A percentile compares a stretch with the other conserved stretches of the same genome.
Evolutionary conservation across 2,888 invertebrate genomes (phyloP).

Genomic region (Watsonalla cultraria): DNA sequence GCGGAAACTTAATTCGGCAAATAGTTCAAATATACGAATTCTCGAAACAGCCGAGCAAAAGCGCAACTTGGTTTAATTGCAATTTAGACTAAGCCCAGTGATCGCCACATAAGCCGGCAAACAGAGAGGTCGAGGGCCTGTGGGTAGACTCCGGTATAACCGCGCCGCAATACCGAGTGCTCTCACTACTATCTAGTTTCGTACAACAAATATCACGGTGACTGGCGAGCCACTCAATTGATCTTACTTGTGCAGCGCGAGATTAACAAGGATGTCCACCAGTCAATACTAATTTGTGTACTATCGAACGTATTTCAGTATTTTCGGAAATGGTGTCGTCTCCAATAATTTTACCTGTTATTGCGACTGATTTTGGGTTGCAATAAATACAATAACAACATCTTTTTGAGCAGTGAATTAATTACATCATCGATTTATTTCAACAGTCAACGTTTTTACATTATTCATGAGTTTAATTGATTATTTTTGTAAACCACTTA

Average conservation of each 20-base stretch:
- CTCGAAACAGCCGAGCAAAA: slow-evolving; percentile 24
- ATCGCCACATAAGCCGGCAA: slow-evolving; percentile 59
- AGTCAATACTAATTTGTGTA: background rate
- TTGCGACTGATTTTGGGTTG: too few relatives aligned
- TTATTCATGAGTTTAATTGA: too few relatives aligned
- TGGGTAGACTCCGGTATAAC: slow-evolving; percentile 44
- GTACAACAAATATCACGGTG: slow-evolving; percentile 39
- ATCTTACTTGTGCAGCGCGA: slow-evolving; percentile 17
- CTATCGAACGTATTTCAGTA: background rate
- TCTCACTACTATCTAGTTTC: slow-evolving; percentile 46
- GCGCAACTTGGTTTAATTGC: slow-evolving; percentile 58
- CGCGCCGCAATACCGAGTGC: slow-evolving; percentile 34
- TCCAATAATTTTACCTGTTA: too few relatives aligned
- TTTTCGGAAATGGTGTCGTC: too few relatives aligned
- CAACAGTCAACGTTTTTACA: too few relatives aligned
- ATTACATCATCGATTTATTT: too few relatives aligned
- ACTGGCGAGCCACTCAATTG: slow-evolving; percentile 25
- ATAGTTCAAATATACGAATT: slow-evolving; percentile 19
- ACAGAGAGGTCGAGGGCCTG: slow-evolving; percentile 48
- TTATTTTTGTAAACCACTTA: too few relatives aligned
- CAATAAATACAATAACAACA: too few relatives aligned
- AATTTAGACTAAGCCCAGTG: slow-evolving; percentile 61
- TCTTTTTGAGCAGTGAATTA: too few relatives aligned
- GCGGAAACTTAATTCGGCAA: slow-evolving; percentile 7
- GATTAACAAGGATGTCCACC: slow-evolving; percentile 15